Percentiles rank a stretch among this genome's conserved stretches.
Conservation (phyloP, 2,888 invertebrate species). For the Dinocampus coccinellae region DNA sequence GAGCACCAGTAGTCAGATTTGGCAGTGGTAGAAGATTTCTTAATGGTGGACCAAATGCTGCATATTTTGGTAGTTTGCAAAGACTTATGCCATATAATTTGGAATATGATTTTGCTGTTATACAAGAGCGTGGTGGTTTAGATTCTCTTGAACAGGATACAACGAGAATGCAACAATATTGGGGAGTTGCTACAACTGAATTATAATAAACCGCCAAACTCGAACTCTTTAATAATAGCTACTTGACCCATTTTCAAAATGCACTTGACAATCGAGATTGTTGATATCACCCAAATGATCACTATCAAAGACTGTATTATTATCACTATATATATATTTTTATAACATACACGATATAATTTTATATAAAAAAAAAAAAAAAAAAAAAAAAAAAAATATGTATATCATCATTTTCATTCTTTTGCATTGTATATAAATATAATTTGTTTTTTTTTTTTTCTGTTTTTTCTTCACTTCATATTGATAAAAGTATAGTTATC, state of each 20-base stretch:
- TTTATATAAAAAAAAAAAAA: too few relatives aligned
- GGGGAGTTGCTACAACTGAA: constrained; percentile 92
- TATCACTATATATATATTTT: background rate
- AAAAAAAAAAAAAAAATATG: too few relatives aligned
- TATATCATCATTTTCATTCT: too few relatives aligned
- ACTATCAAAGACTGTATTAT: background rate
- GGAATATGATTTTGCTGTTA: constrained; percentile 87
- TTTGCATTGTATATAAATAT: too few relatives aligned
- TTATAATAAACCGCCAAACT: constrained; percentile 71
- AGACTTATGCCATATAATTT: constrained; percentile 86
- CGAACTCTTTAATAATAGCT: background rate
- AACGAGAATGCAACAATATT: constrained; percentile 88
- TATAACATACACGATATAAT: too few relatives aligned
- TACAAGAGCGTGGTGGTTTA: constrained; percentile 80
- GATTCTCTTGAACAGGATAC: constrained; percentile 86
- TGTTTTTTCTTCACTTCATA: background rate
- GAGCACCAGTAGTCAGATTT: constrained; percentile 72
- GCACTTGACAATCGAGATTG: background rate
- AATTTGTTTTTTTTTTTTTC: too few relatives aligned
- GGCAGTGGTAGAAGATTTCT: constrained; percentile 75
- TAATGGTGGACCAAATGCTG: constrained; percentile 85
- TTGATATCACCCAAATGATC: background rate
- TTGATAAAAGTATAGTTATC: background rate
- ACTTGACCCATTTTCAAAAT: background rate
- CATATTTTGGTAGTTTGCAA: constrained; percentile 88